Conservation (phyloP, 2,113 vertebrate species). For the Oenanthe oenanthe region DNA sequence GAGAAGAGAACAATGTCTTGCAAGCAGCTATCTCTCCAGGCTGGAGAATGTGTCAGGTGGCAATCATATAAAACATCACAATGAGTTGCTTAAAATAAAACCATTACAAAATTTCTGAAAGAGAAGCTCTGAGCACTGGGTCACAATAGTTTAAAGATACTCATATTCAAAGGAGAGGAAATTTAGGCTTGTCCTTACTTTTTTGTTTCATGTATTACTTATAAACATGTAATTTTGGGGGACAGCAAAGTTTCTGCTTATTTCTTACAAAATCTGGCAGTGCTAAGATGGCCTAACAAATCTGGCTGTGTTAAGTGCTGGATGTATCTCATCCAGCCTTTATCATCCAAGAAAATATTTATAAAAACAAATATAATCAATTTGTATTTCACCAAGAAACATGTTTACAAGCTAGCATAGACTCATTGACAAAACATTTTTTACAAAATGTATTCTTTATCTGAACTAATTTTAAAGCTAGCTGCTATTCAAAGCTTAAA, state of each 20-base stretch:
- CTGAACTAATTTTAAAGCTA: background rate
- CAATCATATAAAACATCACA: background rate
- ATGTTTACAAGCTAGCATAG: background rate
- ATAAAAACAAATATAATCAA: background rate
- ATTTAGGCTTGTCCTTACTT: background rate
- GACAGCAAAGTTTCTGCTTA: background rate
- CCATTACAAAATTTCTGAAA: background rate
- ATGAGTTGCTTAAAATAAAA: background rate
- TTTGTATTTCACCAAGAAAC: background rate
- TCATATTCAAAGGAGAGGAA: background rate
- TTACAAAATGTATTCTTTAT: background rate
- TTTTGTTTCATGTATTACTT: background rate
- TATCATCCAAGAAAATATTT: background rate
- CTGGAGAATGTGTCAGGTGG: accelerated
- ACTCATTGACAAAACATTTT: background rate
- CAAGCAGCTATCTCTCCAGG: background rate
- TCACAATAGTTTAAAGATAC: background rate
- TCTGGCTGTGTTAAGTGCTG: background rate
- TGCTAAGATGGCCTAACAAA: background rate
- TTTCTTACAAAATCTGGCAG: background rate
- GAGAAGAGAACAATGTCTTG: background rate
- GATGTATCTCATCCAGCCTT: background rate
- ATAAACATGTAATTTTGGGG: accelerated
- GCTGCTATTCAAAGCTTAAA: background rate
- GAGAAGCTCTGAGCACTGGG: background rate